phyloP scores from a whole-genome alignment of 2,888 invertebrate species.

The Tubulanus polymorphus region DNA sequence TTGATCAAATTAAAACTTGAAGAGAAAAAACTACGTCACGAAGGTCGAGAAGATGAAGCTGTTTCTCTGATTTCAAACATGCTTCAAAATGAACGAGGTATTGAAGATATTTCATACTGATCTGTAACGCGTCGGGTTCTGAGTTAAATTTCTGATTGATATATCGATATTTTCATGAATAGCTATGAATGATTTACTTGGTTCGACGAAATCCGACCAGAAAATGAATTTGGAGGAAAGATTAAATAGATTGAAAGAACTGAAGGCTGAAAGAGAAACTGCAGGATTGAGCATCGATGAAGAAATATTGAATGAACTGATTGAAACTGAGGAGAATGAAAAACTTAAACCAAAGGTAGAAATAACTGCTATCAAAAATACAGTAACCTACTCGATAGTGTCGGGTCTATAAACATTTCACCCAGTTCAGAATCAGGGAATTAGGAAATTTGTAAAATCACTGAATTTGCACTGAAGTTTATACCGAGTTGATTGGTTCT shows the following conservation, averaged over 20 bases:
- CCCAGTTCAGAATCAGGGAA: too few relatives aligned
- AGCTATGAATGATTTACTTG: constrained; percentile 25
- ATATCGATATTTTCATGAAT: too few relatives aligned
- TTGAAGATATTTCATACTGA: too few relatives aligned
- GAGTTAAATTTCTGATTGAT: too few relatives aligned
- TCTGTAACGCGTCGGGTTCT: neutral
- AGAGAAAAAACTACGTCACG: constrained; percentile 29
- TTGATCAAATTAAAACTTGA: constrained; percentile 32
- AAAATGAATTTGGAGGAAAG: constrained; percentile 22
- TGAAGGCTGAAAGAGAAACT: constrained; percentile 29
- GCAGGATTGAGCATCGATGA: constrained; percentile 33
- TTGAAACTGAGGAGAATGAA: constrained; percentile 24
- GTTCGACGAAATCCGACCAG: constrained; percentile 22
- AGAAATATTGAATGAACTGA: constrained; percentile 27
- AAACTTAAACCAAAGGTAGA: constrained; percentile 19
- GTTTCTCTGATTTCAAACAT: constrained; percentile 24
- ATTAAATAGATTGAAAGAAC: constrained; percentile 23
- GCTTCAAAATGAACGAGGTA: constrained; percentile 31
- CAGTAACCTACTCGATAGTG: too few relatives aligned
- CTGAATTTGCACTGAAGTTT: too few relatives aligned
- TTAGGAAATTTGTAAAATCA: too few relatives aligned
- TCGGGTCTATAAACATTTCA: too few relatives aligned
- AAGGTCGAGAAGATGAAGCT: constrained; percentile 34
- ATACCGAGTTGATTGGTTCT: too few relatives aligned
- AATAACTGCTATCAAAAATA: too few relatives aligned